Percentiles rank a stretch among this genome's conserved stretches.
phyloP scores from a whole-genome alignment of 2,113 vertebrate species.

The Podocnemis expansa region DNA sequence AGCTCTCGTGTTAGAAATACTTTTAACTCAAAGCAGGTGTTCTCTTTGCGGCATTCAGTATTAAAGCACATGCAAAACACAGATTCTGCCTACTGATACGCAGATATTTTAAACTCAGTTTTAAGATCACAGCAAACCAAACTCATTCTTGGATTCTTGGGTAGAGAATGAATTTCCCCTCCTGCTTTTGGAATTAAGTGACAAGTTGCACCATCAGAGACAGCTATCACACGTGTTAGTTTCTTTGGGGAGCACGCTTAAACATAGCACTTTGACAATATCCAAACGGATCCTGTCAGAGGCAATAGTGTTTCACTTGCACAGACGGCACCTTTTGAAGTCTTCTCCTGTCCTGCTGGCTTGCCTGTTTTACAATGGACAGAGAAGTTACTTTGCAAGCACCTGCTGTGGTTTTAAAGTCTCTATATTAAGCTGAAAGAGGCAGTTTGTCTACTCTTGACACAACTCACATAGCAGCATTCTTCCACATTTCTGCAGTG shows the following conservation, averaged over 20 bases:
- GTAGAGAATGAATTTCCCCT: slow-evolving; percentile 28
- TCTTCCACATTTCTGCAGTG: neutral
- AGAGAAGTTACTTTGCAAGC: slow-evolving; percentile 48
- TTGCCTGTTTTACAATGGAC: neutral
- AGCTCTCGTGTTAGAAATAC: slow-evolving; percentile 74
- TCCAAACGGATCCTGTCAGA: neutral
- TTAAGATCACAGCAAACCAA: slow-evolving; percentile 65
- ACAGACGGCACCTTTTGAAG: neutral
- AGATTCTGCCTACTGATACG: slow-evolving; percentile 48
- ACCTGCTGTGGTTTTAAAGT: slow-evolving; percentile 4
- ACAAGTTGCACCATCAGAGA: neutral
- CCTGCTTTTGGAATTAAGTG: neutral
- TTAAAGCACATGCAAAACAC: slow-evolving; percentile 74
- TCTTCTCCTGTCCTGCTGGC: neutral
- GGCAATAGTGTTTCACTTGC: neutral
- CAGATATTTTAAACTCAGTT: slow-evolving; percentile 57
- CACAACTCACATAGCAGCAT: neutral
- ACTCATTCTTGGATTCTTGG: slow-evolving; percentile 75
- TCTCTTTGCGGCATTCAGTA: slow-evolving; percentile 69
- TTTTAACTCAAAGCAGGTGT: slow-evolving; percentile 71
- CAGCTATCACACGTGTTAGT: neutral
- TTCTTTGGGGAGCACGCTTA: neutral
- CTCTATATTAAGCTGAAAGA: slow-evolving; percentile 58
- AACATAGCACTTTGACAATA: neutral
- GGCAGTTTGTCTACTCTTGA: neutral